Evolutionary conservation across 2,888 invertebrate genomes (phyloP).

Genomic region (Panorpa germanica): DNA sequence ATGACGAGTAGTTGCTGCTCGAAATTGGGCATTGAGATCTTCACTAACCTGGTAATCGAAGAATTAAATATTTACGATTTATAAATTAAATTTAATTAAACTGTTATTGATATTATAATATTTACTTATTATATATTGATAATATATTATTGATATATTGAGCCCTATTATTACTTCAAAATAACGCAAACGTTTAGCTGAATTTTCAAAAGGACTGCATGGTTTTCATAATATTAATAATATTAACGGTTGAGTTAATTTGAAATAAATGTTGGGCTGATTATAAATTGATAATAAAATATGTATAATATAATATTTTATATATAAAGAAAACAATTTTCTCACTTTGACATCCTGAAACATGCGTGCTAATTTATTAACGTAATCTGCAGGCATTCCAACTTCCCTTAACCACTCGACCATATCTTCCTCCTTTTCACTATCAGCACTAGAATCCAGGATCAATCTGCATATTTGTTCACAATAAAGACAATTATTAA

Average conservation of each 20-base stretch:
- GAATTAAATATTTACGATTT: background rate
- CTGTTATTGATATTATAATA: no score
- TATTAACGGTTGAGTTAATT: no score
- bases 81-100: no score
- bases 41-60: conserved; percentile 41
- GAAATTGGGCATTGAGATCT: conserved; percentile 87
- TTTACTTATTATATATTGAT: no score
- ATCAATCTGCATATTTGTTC: conserved; percentile 60
- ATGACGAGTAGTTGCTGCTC: conserved; percentile 58
- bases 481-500: conserved; percentile 1
- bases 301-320: background rate
- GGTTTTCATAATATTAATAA: no score
- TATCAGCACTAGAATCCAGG: conserved; percentile 94
- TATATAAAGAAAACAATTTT: background rate
- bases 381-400: conserved; percentile 99
- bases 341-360: conserved; percentile 89
- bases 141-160: no score
- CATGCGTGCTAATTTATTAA: conserved; percentile 96
- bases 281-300: conserved; percentile 3
- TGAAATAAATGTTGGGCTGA: no score
- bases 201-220: no score
- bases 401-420: conserved; percentile 95
- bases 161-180: no score
- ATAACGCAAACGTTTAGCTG: no score
- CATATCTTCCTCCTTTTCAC: conserved; percentile 99